Evolutionary conservation across 1,140 invertebrate genomes (phyloP).

Genomic region (Battus philenor): DNA sequence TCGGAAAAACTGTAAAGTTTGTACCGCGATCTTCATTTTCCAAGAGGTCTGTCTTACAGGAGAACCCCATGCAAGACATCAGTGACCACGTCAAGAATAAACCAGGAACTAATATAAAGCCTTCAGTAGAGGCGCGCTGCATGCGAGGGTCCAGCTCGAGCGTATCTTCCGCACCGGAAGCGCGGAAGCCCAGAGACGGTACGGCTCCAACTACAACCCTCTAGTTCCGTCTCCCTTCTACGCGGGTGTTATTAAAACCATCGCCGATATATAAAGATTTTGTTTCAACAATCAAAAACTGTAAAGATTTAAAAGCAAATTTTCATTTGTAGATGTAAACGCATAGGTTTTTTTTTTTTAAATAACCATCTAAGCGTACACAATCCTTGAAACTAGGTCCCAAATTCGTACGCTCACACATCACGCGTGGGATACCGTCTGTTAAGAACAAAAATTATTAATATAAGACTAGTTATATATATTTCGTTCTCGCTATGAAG

Average conservation of each 20-base stretch:
- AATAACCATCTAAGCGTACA: too few species aligned
- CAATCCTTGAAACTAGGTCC: too few species aligned
- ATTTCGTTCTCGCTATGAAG: too few species aligned
- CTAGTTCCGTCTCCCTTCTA: constrained; percentile 18
- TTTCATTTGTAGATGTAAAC: too few species aligned
- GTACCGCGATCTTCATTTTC: constrained; percentile 9
- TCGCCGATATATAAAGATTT: constrained; percentile 13
- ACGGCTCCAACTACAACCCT: constrained; percentile 37
- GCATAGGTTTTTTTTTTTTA: too few species aligned
- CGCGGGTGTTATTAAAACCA: constrained; percentile 16
- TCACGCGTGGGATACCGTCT: too few species aligned
- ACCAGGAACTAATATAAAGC: constrained; percentile 24
- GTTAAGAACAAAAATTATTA: too few species aligned
- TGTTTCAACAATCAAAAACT: not conserved
- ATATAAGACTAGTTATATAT: too few species aligned
- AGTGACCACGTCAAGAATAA: constrained; percentile 45
- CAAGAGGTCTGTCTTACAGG: too few species aligned
- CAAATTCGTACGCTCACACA: too few species aligned
- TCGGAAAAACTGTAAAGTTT: constrained; percentile 12
- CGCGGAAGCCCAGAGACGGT: constrained; percentile 26
- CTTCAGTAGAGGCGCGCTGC: constrained; percentile 25
- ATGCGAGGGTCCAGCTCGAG: constrained; percentile 22
- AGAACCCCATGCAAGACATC: constrained; percentile 35
- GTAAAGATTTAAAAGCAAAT: too few species aligned
- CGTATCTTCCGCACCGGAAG: constrained; percentile 27